Percentiles rank a stretch among this genome's conserved stretches.
Conservation (phyloP, 2,797 vertebrate species). For the Rousettus madagascariensis region DNA sequence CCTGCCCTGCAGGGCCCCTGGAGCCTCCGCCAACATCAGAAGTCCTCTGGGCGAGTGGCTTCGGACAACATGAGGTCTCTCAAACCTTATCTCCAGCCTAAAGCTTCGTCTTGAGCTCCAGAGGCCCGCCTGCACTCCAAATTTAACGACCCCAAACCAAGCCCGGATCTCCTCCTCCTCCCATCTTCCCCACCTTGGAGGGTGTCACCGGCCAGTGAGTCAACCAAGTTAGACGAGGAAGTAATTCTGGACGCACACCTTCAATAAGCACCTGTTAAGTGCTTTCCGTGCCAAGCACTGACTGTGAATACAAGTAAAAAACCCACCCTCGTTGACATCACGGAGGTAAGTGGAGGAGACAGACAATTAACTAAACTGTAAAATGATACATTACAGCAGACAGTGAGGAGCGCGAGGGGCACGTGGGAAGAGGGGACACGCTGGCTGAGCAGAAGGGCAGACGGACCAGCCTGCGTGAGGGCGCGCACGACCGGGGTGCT, state of each 20-base stretch:
- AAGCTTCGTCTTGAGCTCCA: background rate
- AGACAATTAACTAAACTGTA: background rate
- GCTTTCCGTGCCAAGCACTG: background rate
- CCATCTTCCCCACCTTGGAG: background rate
- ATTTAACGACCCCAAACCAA: background rate
- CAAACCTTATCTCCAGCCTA: background rate
- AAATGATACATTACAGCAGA: background rate
- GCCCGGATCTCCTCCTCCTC: background rate
- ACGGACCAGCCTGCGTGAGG: background rate
- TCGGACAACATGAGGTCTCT: background rate
- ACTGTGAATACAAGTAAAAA: background rate
- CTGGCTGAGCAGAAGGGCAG: background rate
- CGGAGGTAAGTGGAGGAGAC: background rate
- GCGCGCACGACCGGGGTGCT: background rate
- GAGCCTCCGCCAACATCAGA: background rate
- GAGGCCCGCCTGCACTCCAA: background rate
- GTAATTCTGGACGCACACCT: background rate
- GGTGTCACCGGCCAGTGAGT: background rate
- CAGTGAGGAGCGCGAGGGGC: no score
- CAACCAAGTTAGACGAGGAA: background rate
- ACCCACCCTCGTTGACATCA: background rate
- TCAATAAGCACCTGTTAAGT: background rate
- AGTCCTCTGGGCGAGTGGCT: background rate
- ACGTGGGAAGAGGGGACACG: rapidly evolving
- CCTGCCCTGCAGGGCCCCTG: background rate